phyloP scores from a whole-genome alignment of 1,140 invertebrate species.

The Adelges cooleyi region DNA sequence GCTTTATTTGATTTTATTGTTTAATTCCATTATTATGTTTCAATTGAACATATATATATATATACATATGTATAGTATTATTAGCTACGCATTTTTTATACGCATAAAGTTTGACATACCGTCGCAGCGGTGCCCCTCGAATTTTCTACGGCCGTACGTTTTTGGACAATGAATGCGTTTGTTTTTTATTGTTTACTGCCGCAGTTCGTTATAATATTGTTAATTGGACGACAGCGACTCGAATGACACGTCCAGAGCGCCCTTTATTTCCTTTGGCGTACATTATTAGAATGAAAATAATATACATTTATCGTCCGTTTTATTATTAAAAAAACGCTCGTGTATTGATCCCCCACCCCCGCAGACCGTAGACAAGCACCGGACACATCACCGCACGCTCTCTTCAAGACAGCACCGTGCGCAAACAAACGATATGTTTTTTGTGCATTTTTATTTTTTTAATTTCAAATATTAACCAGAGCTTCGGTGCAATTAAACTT shows the following conservation, averaged over 20 bases:
- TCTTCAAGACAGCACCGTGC: not conserved
- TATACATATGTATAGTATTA: not conserved
- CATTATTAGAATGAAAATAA: not conserved
- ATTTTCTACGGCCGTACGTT: not conserved
- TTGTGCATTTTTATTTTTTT: not conserved
- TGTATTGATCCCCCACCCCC: not conserved
- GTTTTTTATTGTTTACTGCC: slow-evolving; percentile 7
- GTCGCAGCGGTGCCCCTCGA: not conserved
- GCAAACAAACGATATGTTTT: not conserved
- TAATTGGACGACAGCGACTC: slow-evolving; percentile 15
- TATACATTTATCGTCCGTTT: not conserved
- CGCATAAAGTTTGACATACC: too few relatives aligned
- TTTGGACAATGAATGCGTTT: slow-evolving; percentile 19
- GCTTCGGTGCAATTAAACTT: not conserved
- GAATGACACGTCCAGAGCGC: not conserved
- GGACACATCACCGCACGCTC: too few relatives aligned
- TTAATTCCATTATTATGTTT: slow-evolving; percentile 26
- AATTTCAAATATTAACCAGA: not conserved
- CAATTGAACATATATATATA: slow-evolving; percentile 5
- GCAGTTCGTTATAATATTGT: slow-evolving; percentile 17
- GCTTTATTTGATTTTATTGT: slow-evolving; percentile 13
- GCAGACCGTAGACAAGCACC: not conserved
- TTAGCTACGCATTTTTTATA: too few relatives aligned
- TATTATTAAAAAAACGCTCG: not conserved
- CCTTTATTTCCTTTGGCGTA: not conserved